Evolutionary conservation across 2,797 vertebrate species (phyloP).

Genomic region (Notoglanidium macrostoma): DNA sequence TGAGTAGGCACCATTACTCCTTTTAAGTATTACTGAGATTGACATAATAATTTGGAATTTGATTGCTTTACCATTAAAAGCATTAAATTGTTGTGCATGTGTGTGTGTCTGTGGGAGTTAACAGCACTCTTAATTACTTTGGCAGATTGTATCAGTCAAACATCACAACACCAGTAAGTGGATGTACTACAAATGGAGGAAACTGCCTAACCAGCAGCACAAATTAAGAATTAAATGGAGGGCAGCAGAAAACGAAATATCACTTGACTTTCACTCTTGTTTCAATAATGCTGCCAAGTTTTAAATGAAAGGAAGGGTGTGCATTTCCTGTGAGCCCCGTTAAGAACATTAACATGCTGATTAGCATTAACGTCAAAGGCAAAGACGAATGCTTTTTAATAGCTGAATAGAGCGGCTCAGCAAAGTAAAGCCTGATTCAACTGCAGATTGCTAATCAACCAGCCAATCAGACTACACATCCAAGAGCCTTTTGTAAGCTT

Average conservation of each 20-base stretch:
- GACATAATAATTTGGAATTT: not conserved
- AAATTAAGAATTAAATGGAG: not conserved
- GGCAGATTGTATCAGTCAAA: not conserved
- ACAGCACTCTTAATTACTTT: not conserved
- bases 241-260: not conserved
- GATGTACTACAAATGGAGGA: not conserved
- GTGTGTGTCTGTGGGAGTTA: not conserved
- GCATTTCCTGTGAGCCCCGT: slow-evolving; percentile 36
- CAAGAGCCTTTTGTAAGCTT: not conserved
- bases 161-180: not conserved
- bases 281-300: not conserved
- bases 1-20: too few species aligned
- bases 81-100: not conserved
- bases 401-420: not conserved
- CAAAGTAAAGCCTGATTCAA: not conserved
- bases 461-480: not conserved
- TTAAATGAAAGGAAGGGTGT: slow-evolving; percentile 56
- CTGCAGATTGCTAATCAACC: not conserved
- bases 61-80: not conserved
- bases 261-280: not conserved
- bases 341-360: not conserved
- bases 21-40: not conserved
- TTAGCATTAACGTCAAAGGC: not conserved
- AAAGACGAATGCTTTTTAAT: not conserved
- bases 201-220: not conserved